Base-by-base conservation (phyloP, 2,797 vertebrate genomes). In the Cossypha caffra region DNA sequence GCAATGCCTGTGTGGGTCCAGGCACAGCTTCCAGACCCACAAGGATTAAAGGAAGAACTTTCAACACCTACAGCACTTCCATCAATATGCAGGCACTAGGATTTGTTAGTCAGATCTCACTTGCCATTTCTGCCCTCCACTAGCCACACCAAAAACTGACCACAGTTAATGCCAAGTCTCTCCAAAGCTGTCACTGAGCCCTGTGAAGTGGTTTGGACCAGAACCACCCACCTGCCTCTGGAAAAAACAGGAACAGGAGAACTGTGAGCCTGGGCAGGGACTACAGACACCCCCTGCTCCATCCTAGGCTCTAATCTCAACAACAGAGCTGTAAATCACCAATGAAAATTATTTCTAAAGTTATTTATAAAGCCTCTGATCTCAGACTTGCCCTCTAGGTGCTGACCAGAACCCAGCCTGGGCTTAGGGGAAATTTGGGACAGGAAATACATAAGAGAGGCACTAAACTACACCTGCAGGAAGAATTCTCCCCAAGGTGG, bases 201-300 rank as follows among this genome's bases (percentile, higher is more conserved):
- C 48, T 13, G n/a, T 38, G 20, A 11, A 54, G 50, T 7, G 45
- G 31, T 24, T 24, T 58, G 40, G 73, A 52, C 20, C 80, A 64
- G 67, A 69, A 72, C 3, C 29, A 51, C 16, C 33, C 37, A 45
- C 9, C 15, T 37, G 37, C 19, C 29, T 77, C 38, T 20, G 14
- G 38, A 14, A 43, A 63, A 33, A 20, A 42, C 0, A 0, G 2
- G 51, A 50, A 33, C 3, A 6, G 40, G 50, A 40, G 66, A 68
- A 50, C 29, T 9, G 37, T n/a, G 64, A 69, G 67, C 37, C 31
- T 21, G 42, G n/a, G 18, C 45, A 64, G 13, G 26, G 59, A 24
- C 47, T 25, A 10, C 29, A 68, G 26, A 29, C 45, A 63, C 14
- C 25, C 25, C 10, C 38, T 51, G 45, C 45, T 59, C 16, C 64